Evolutionary conservation across 2,113 vertebrate genomes (phyloP).

Genomic region (Maccullochella peelii): DNA sequence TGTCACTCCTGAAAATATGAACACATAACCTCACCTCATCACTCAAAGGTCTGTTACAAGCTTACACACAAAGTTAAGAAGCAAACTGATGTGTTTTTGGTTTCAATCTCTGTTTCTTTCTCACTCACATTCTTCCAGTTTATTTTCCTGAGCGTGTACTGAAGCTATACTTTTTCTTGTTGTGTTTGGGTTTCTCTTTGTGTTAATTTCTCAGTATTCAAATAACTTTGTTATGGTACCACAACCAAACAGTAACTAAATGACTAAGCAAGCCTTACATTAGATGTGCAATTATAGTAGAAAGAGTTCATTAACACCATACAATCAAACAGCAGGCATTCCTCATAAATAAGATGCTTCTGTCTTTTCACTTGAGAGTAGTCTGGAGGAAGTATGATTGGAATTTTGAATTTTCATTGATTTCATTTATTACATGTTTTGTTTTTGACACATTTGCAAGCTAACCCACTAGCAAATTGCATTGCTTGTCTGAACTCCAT

Average conservation of each 20-base stretch:
- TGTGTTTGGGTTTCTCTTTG: neutral
- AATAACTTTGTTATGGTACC: neutral
- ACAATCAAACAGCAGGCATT: slow-evolving; percentile 31
- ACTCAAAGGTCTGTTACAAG: slow-evolving; percentile 4
- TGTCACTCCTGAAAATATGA: neutral
- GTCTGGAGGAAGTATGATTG: neutral
- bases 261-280: neutral
- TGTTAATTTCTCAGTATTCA: neutral
- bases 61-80: neutral
- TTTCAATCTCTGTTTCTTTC: neutral
- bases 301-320: slow-evolving; percentile 43
- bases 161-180: neutral
- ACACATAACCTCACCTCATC: neutral
- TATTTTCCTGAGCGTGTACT: neutral
- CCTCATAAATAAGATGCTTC: slow-evolving; percentile 30
- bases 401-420: neutral
- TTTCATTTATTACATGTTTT: neutral
- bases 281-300: slow-evolving; percentile 9
- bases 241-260: neutral
- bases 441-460: neutral
- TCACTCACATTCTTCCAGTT: neutral
- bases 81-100: neutral
- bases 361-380: slow-evolving; percentile 23
- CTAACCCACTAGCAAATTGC: neutral
- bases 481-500: neutral